These are phyloP conservation scores for Peromyscus maniculatus DNA, from an alignment of 2,113 vertebrate species.

Conservation along the genomic window DNA sequence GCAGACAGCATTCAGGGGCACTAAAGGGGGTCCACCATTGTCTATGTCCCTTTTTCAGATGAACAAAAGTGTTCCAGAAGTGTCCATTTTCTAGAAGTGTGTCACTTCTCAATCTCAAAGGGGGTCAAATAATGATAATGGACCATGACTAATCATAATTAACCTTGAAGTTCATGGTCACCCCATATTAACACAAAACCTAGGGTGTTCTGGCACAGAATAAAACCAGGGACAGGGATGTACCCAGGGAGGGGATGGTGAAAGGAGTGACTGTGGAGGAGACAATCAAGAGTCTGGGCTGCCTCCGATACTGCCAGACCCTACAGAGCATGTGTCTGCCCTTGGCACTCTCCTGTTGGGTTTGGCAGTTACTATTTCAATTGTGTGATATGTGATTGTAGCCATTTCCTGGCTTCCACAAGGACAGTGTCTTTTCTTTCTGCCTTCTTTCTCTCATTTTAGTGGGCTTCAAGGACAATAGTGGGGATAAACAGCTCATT, in stretches of 20 bases:
- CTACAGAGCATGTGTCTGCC: not conserved
- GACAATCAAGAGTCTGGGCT: no score
- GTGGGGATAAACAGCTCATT: not conserved
- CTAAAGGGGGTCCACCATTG: not conserved
- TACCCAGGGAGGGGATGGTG: not conserved
- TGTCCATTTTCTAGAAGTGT: not conserved
- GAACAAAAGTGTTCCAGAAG: not conserved
- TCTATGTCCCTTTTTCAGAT: not conserved
- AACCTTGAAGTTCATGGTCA: not conserved
- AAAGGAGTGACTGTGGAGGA: not conserved
- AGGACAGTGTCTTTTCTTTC: not conserved
- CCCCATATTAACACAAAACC: not conserved
- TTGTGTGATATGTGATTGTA: not conserved
- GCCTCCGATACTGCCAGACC: not conserved
- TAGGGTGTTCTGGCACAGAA: not conserved
- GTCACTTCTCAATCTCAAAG: slow-evolving; percentile 22
- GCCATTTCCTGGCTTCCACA: not conserved
- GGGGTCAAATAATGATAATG: not conserved
- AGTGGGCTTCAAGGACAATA: not conserved
- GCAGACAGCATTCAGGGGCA: slow-evolving; percentile 6
- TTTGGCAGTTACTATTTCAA: not conserved
- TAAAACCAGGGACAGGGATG: not conserved
- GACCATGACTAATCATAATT: not conserved
- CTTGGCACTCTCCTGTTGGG: not conserved
- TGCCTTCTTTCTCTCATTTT: not conserved